Conservation (phyloP, 2,888 invertebrate species). For the Copidosoma aretas region DNA sequence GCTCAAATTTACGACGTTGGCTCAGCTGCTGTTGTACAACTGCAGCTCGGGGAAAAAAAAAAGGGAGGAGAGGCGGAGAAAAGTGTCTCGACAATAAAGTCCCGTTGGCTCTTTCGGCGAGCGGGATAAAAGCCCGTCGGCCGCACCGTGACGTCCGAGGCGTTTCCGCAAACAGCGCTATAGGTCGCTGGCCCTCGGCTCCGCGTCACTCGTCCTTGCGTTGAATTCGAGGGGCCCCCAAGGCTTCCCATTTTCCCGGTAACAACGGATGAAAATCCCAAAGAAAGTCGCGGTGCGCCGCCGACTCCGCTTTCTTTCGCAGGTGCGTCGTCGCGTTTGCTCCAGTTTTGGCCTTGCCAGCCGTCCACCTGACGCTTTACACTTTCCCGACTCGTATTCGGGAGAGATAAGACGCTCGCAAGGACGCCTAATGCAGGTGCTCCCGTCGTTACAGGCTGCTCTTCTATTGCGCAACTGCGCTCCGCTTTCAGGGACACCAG, state of each 20-base stretch:
- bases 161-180: conserved; percentile 53
- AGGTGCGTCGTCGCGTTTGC: conserved; percentile 44
- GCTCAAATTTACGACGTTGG: too few relatives aligned
- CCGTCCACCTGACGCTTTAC: not conserved
- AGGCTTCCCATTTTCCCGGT: conserved; percentile 35
- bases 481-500: not conserved
- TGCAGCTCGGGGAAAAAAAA: too few relatives aligned
- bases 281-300: not conserved
- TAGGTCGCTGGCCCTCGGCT: conserved; percentile 40
- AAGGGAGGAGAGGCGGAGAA: too few relatives aligned
- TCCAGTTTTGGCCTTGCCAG: conserved; percentile 39
- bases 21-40: too few relatives aligned
- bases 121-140: conserved; percentile 31
- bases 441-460: not conserved
- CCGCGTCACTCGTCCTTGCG: too few relatives aligned
- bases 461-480: not conserved
- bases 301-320: conserved; percentile 20
- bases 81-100: conserved; percentile 12
- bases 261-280: conserved; percentile 1
- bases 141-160: conserved; percentile 13
- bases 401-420: conserved; percentile 28
- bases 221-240: conserved; percentile 8
- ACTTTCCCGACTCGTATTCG: conserved; percentile 12
- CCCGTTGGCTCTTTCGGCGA: conserved; percentile 28
- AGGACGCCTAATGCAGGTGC: conserved; percentile 13